A percentile compares a stretch with the other conserved stretches of the same genome.
Conservation (phyloP, 2,113 vertebrate species). For the Penelope pileata region DNA sequence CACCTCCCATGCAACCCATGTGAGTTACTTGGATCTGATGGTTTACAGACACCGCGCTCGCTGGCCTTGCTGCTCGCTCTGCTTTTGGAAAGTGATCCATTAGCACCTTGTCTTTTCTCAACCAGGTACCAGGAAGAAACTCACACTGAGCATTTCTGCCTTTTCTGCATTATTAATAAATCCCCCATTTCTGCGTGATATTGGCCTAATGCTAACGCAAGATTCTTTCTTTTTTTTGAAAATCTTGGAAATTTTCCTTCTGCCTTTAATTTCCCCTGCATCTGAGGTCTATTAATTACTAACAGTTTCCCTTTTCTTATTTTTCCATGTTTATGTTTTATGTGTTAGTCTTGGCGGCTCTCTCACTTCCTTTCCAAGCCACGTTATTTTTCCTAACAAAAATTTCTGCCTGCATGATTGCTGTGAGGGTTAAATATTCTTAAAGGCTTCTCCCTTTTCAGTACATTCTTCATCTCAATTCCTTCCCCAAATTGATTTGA, state of each 20-base stretch:
- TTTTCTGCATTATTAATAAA: too few species aligned
- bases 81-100: neutral
- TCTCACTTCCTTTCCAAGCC: neutral
- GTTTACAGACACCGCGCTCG: neutral
- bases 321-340: neutral
- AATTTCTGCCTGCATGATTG: neutral
- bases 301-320: constrained; percentile 1
- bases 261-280: neutral
- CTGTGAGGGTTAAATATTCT: neutral
- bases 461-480: neutral
- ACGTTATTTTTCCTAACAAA: neutral
- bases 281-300: neutral
- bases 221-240: neutral
- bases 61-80: neutral
- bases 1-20: neutral
- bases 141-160: neutral
- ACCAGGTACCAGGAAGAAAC: neutral
- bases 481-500: neutral
- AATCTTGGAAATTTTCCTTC: neutral
- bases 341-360: neutral
- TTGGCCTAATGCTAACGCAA: neutral
- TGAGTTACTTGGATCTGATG: neutral
- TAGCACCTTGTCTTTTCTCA: neutral
- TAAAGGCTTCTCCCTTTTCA: neutral
- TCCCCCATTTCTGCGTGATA: neutral